Evolutionary conservation across 1,140 invertebrate genomes (phyloP), one percentile per base, ranked within the genome.

Genomic region (Papilio xuthus): DNA sequence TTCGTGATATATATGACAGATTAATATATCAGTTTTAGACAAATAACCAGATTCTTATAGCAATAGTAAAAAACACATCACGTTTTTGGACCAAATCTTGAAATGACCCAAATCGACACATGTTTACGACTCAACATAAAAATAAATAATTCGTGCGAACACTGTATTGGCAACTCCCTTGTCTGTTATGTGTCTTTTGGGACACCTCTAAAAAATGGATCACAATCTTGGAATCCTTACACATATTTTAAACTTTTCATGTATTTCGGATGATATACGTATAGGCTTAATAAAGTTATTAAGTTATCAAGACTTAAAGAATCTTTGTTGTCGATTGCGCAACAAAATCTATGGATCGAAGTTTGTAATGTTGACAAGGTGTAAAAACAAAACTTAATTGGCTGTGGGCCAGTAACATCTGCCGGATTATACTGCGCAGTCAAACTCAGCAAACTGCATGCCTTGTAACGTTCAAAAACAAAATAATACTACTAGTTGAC

Each of bases 91-190:
- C 26, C 8, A 26, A 67, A 67, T 67, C 23, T 28, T 28, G 28
- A 67, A 28, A 67, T 28, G 26, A 18, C 23, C 60, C 6, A 13
- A 67, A 28, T 7, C 60, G 60, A 67, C 28, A 67, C 23, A 67
- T 67, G 26, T 67, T 67, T 67, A 67, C 60, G 26, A 28, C 26
- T 18, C 26, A 6, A 28, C 26, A 67, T 67, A 67, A 67, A 67
- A 67, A 28, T 67, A 67, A 3, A 67, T 67, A 28, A 67, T 67
- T 67, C 26, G 60, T 67, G 60, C 60, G 60, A 67, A 28, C 60
- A 15, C 60, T 67, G 26, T 67, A 67, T 67, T 67, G 60, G 60
- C 26, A 67, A 28, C 60, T 67, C 26, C 26, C 26, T 67, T 32
- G 60, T 63, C 60, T 4, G 26, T 67, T 67, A 67, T 67, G 12